phyloP scores from a whole-genome alignment of 2,888 invertebrate species.

The Megastigmus dorsalis region DNA sequence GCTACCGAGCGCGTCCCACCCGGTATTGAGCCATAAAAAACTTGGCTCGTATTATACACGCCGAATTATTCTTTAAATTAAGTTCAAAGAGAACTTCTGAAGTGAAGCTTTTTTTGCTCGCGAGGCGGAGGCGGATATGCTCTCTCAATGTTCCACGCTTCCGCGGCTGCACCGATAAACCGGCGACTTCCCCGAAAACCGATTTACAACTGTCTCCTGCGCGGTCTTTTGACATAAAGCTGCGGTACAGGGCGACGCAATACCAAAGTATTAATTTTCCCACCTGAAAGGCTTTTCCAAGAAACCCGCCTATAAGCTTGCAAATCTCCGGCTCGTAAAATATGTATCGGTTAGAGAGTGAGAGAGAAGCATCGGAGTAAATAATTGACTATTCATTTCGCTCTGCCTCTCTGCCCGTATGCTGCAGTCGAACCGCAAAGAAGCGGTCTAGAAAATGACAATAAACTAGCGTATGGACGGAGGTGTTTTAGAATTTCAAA shows the following conservation, averaged over 20 bases:
- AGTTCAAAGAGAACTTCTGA: constrained; percentile 22
- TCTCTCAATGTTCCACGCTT: constrained; percentile 16
- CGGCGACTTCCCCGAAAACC: constrained; percentile 11
- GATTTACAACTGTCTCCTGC: constrained; percentile 38
- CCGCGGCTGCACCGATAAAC: not conserved
- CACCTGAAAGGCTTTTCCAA: constrained; percentile 20
- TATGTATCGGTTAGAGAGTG: too few species aligned
- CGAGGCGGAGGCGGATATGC: too few species aligned
- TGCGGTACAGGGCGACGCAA: not conserved
- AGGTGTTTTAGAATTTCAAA: constrained; percentile 42
- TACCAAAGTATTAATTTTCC: constrained; percentile 35
- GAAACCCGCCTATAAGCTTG: constrained; percentile 6
- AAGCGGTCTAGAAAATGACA: constrained; percentile 2
- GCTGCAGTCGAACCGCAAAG: not conserved
- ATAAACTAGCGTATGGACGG: constrained; percentile 19
- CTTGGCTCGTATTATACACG: not conserved
- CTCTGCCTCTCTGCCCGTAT: not conserved
- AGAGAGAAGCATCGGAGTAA: not conserved
- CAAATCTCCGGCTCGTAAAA: constrained; percentile 10
- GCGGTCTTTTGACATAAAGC: constrained; percentile 17
- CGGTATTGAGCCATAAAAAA: too few species aligned
- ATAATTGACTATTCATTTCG: constrained; percentile 43
- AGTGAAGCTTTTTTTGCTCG: constrained; percentile 26
- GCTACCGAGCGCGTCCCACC: too few species aligned
- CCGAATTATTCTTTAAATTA: constrained; percentile 24